Conservation (phyloP, 1,140 invertebrate genomes). For the Drosophila melanogaster region Release_6_plus_ISO1_MT NT_033777.3:10839501-10840000, state of each 20-base stretch:
- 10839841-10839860: constrained; percentile 95
- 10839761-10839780: constrained; percentile 86
- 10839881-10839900: constrained; percentile 93
- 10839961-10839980: constrained; percentile 2
- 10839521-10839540: constrained; percentile 93
- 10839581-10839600: neutral
- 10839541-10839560: constrained; percentile 92
- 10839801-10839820: too few relatives aligned
- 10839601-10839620: constrained; percentile 79
- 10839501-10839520: constrained; percentile 92
- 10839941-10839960: constrained; percentile 86
- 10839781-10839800: neutral
- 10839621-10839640: constrained; percentile 93
- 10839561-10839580: neutral
- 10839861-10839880: constrained; percentile 92
- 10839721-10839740: constrained; percentile 91
- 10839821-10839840: constrained; percentile 89
- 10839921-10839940: constrained; percentile 93
- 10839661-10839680: constrained; percentile 92
- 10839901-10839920: constrained; percentile 92
- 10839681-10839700: constrained; percentile 93
- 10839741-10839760: constrained; percentile 87
- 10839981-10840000: neutral
- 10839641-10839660: constrained; percentile 93
- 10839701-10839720: constrained; percentile 93